These are phyloP conservation scores for Lepidocyrtoides sp. DNA, from an alignment of 2,888 invertebrate species.

Conservation along the genomic window DNA sequence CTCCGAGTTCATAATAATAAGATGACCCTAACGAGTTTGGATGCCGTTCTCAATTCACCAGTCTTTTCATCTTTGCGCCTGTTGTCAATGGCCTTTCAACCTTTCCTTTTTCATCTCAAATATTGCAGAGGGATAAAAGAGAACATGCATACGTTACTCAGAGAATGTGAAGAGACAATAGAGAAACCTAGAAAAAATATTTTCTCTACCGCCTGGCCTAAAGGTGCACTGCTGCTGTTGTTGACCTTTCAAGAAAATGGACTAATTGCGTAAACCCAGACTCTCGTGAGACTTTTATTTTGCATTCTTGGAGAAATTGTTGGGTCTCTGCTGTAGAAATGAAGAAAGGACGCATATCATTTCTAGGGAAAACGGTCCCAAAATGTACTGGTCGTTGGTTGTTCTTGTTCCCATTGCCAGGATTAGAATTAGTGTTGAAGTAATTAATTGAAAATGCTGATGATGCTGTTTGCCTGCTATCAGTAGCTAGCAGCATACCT, in stretches of 20 bases:
- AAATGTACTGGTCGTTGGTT: not conserved
- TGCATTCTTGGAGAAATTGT: not conserved
- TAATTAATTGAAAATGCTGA: conserved; percentile 5
- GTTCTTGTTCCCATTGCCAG: not conserved
- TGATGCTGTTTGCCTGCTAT: conserved; percentile 1
- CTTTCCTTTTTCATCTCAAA: conserved; percentile 22
- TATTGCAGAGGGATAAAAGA: conserved; percentile 8
- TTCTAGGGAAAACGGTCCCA: conserved; percentile 15
- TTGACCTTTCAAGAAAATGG: conserved; percentile 60
- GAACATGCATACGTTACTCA: not conserved
- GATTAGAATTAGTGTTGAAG: conserved; percentile 41
- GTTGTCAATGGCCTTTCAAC: conserved; percentile 66
- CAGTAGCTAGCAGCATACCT: not conserved
- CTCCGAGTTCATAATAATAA: conserved; percentile 1
- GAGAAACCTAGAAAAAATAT: not conserved
- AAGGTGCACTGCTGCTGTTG: not conserved
- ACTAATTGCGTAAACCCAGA: conserved; percentile 53
- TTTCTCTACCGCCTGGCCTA: not conserved
- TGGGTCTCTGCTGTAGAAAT: not conserved
- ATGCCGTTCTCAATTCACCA: not conserved
- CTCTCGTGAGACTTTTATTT: conserved; percentile 27
- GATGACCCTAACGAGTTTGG: conserved; percentile 8
- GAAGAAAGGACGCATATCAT: too few relatives aligned
- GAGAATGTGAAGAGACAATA: not conserved
- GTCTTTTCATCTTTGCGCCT: conserved; percentile 41